These are phyloP conservation scores for Drosophila littoralis DNA, from an alignment of 1,140 invertebrate species.

Conservation along the genomic window DNA sequence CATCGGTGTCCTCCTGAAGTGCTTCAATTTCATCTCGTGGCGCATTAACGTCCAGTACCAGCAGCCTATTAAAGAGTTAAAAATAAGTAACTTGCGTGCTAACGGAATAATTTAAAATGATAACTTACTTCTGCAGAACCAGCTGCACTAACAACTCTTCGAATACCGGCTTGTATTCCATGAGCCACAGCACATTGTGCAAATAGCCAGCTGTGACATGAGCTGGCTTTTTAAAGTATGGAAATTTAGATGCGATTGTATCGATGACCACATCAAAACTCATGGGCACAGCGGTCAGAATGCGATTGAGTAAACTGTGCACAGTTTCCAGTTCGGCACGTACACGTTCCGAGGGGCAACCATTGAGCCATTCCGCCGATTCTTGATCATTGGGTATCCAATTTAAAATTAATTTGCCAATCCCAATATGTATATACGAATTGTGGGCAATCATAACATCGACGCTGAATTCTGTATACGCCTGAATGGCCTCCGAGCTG, in stretches of 20 bases:
- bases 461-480: conserved; percentile 87
- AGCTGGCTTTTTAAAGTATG: conserved; percentile 87
- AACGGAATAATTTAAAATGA: conserved; percentile 2
- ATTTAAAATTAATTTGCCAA: conserved; percentile 86
- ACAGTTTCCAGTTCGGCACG: conserved; percentile 55
- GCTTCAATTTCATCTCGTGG: conserved; percentile 86
- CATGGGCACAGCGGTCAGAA: conserved; percentile 78
- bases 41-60: conserved; percentile 89
- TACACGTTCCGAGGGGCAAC: conserved; percentile 80
- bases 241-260: conserved; percentile 85
- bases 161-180: conserved; percentile 87
- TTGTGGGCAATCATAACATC: conserved; percentile 88
- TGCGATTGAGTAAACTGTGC: conserved; percentile 66
- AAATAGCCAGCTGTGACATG: conserved; percentile 87
- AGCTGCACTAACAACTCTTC: conserved; percentile 87
- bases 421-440: conserved; percentile 86
- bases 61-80: conserved; percentile 85
- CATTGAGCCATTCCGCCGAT: conserved; percentile 62
- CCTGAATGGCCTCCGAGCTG: conserved; percentile 84
- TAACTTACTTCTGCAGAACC: conserved; percentile 88
- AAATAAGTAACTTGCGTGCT: not conserved
- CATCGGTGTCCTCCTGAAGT: conserved; percentile 79
- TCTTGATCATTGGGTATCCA: conserved; percentile 85
- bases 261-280: conserved; percentile 65
- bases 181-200: conserved; percentile 87